phyloP scores from a whole-genome alignment of 2,113 vertebrate genomes.

The Lophura nycthemera region DNA sequence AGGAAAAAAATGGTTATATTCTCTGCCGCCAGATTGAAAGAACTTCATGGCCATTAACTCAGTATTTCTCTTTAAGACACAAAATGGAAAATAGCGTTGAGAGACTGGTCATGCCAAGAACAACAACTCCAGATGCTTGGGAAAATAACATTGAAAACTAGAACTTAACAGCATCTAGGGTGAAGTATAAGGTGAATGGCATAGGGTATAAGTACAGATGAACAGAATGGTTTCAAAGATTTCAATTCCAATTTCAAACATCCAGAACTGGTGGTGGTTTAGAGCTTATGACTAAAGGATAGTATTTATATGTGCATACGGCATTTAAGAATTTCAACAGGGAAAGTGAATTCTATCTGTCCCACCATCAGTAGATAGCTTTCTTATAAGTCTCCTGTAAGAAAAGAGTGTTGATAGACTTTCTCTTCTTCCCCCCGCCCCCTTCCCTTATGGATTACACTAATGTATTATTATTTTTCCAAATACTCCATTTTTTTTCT shows the following conservation, averaged over 20 bases:
- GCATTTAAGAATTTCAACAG: constrained; percentile 40
- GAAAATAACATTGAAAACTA: not conserved
- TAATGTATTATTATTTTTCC: constrained; percentile 34
- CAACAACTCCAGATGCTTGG: not conserved
- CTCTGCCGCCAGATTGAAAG: not conserved
- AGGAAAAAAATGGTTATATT: not conserved
- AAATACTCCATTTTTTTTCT: constrained; percentile 1
- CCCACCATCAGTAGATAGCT: not conserved
- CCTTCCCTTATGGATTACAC: not conserved
- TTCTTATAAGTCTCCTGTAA: not conserved
- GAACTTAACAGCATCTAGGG: not conserved
- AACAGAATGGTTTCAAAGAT: not conserved
- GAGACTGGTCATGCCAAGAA: not conserved
- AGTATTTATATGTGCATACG: constrained; percentile 40
- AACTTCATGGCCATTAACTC: not conserved
- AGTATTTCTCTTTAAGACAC: not conserved
- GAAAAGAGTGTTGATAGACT: not conserved
- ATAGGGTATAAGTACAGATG: not conserved
- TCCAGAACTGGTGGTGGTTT: not conserved
- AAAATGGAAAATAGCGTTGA: not conserved
- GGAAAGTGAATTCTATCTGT: constrained; percentile 41
- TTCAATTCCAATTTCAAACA: constrained; percentile 18
- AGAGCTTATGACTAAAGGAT: constrained; percentile 33
- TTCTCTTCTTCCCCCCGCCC: not conserved
- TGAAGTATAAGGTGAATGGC: not conserved